Percentiles rank a stretch among this genome's conserved stretches.
These are phyloP conservation scores for Sylvilagus bachmani DNA, from an alignment of 2,113 vertebrate species.

Conservation along the genomic window DNA sequence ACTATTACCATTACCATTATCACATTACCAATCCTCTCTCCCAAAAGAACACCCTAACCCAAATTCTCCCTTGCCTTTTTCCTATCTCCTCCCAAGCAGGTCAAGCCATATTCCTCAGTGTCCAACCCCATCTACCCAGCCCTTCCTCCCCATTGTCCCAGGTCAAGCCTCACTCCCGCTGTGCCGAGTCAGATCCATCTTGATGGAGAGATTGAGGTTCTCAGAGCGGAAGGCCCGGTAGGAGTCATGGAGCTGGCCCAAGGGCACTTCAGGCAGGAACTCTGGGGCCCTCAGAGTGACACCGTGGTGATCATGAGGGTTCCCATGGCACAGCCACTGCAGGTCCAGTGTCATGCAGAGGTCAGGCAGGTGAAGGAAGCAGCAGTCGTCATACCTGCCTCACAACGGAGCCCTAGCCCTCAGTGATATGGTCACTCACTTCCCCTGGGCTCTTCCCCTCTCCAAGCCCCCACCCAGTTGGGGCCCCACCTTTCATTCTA, in stretches of 20 bases:
- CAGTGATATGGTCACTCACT: constrained; percentile 52
- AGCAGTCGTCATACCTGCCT: constrained; percentile 97
- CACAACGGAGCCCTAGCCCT: constrained; percentile 39
- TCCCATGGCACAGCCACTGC: constrained; percentile 98
- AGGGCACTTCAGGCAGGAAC: constrained; percentile 92
- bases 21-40: neutral
- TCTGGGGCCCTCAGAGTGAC: constrained; percentile 95
- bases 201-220: constrained; percentile 97
- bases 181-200: constrained; percentile 95
- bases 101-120: neutral
- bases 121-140: constrained; percentile 47
- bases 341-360: constrained; percentile 97
- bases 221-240: constrained; percentile 98
- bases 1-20: too few relatives aligned
- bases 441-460: neutral
- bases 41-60: neutral
- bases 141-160: constrained; percentile 48
- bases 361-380: constrained; percentile 97
- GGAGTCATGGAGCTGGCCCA: constrained; percentile 96
- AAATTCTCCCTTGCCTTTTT: constrained; percentile 43
- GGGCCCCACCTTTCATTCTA: neutral
- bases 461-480: neutral
- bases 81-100: neutral
- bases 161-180: constrained; percentile 86
- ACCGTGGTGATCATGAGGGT: constrained; percentile 96